Conservation (phyloP, 2,113 vertebrate genomes). For the Andinoacara biseriatus region DNA sequence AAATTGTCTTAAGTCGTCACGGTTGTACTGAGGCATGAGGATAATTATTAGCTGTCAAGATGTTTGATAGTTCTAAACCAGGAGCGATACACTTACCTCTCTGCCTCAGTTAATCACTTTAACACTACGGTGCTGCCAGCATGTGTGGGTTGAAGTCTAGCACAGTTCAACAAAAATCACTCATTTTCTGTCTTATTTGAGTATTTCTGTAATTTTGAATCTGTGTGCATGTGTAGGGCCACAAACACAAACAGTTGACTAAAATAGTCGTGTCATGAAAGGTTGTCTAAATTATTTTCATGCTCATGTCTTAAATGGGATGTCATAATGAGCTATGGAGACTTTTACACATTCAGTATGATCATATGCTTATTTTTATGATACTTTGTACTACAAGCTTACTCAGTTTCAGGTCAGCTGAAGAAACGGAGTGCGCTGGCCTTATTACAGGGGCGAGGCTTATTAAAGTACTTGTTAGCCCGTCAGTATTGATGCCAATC, state of each 20-base stretch:
- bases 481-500: rapidly evolving
- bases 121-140: background rate
- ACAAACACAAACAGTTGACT: rapidly evolving
- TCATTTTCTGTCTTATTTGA: background rate
- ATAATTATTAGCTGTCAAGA: background rate
- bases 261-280: too few species aligned
- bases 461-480: background rate
- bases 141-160: background rate
- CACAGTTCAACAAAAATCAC: rapidly evolving
- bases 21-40: background rate
- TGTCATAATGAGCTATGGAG: too few species aligned
- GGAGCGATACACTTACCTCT: background rate
- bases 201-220: background rate
- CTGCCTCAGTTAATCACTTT: background rate
- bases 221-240: too few species aligned
- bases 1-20: background rate
- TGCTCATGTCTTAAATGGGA: too few species aligned
- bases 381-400: too few species aligned
- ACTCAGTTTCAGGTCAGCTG: background rate
- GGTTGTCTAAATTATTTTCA: too few species aligned
- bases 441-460: constrained; percentile 15
- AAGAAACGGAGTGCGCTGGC: background rate
- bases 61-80: too few species aligned
- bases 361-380: too few species aligned
- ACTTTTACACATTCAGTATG: too few species aligned